Evolutionary conservation across 2,797 vertebrate genomes (phyloP), one percentile per base, ranked within the genome.

Genomic region (Helarctos malayanus): DNA sequence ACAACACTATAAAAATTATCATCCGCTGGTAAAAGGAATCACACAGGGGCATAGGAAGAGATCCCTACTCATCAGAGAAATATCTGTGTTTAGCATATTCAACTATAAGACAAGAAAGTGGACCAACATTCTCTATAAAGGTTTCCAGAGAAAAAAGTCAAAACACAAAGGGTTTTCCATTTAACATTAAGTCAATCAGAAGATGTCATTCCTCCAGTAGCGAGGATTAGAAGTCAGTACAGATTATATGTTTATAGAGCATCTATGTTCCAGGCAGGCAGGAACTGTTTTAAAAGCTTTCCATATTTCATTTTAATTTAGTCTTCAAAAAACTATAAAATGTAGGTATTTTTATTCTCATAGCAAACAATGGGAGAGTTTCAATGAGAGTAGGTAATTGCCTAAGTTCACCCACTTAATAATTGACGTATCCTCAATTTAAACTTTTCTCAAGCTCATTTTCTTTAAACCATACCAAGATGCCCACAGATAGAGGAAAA

Each of bases 221-320:
- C 47, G 57, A 47, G 13, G 32, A 75, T 87, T 73, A 69, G 21
- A 61, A 87, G 21, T 65, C n/a, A 54, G 35, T 45, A 75, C 19
- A 88, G 10, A 49, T 54, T n/a, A 32, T 27, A 38, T 49, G 49
- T 82, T 75, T 56, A 49, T 49, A 15, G 14, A 88, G 16, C 14
- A 65, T 32, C 89, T 68, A 47, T 29, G 47, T 49, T 49, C 6
- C 3, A 7, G 57, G 29, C 32, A 63, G 54, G 35, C 29, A 93
- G 57, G 79, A 82, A 75, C 25, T 47, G 6, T 49, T 54, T 65
- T 56, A 59, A 14, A 38, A 90, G 47, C 3, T 35, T 83, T 85
- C 56, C 35, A 47, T 71, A 79, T 18, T 79, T 80, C 75, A 96
- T 89, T 84, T 91, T 65, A 57, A 91, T 18, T 79, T 80, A 79